A percentile compares a stretch with the other conserved stretches of the same genome.
Conservation (phyloP, 92 coral and sea anemone genomes). For the Actinernus sp. region DNA sequence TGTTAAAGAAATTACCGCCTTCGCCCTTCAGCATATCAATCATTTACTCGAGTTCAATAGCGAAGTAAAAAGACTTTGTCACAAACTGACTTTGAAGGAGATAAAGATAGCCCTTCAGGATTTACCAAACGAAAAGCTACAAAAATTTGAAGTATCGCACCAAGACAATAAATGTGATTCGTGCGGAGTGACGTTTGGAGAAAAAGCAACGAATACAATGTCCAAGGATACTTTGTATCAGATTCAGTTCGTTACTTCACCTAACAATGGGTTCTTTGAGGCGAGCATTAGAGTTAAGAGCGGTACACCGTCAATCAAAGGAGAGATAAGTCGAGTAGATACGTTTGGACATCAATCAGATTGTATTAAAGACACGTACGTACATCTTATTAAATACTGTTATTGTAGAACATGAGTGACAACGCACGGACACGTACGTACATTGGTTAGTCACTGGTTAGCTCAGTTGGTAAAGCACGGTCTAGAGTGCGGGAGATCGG, state of each 20-base stretch:
- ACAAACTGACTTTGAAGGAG: conserved; percentile 51
- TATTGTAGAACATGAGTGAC: no score
- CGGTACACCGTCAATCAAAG: conserved; percentile 38
- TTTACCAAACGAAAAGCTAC: conserved; percentile 78
- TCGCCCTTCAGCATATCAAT: conserved; percentile 65
- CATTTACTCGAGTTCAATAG: conserved; percentile 35
- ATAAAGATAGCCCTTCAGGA: conserved; percentile 73
- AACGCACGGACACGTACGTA: no score
- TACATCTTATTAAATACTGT: conserved; percentile 46
- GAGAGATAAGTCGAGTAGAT: conserved; percentile 70
- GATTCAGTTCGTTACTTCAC: conserved; percentile 80
- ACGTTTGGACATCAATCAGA: conserved; percentile 64
- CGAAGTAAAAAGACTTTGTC: conserved; percentile 41
- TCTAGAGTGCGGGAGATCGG: no score
- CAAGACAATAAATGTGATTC: conserved; percentile 60
- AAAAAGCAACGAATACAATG: conserved; percentile 55
- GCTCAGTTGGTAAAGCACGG: no score
- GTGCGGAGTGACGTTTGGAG: conserved; percentile 59
- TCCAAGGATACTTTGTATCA: conserved; percentile 71
- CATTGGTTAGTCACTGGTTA: no score
- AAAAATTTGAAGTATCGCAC: conserved; percentile 45
- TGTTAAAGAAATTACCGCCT: conserved; percentile 31
- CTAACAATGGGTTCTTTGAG: conserved; percentile 84
- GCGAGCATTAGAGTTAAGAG: conserved; percentile 62
- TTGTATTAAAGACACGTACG: conserved; percentile 37